Base-by-base conservation (phyloP, 2,113 vertebrate species). In the Noturus placidus region DNA sequence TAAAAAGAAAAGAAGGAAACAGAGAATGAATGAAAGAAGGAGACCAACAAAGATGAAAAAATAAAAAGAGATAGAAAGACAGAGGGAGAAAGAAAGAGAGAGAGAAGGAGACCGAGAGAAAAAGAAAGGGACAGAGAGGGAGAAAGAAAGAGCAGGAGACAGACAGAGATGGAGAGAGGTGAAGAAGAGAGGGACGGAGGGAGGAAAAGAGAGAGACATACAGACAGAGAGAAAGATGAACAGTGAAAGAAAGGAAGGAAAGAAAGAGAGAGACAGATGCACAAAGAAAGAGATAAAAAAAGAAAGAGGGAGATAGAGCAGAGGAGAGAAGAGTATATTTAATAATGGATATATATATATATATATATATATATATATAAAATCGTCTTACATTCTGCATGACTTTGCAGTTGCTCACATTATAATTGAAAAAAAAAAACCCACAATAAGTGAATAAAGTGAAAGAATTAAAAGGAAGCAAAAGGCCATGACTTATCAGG, bases 151-250 rank as follows among this genome's bases (percentile, higher is more conserved):
- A 65, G 1, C 27, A 33, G 25, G 27, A 17, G 2, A 76, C 10
- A 63, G n/a, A 84, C 27, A 80, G 2, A 52, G 6, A 54, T 9
- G 42, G 42, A 54, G 54, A 69, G 65, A 9, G 14, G 19, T 3
- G 6, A 22, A 20, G 20, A 9, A 10, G 20, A 46, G 22, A 27
- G 22, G 38, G 22, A 76, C 20, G 17, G 17, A 46, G 35, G 2
- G 30, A 70, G 17, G 67, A 74, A 13, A 74, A 74, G 70, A 42
- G 20, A 46, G 1, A 2, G 11, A 50, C 22, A 42, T 3, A 33
- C 0, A 2, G 20, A 1, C 0, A 50, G 22, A 50, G 4, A 20
- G 1, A 22, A 4, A 22, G 3, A 38, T 2, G 11, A 4, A 11
- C 4, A 72, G 10, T 0, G 3, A 38, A 22, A 38, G 22, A 17